A percentile compares a stretch with the other conserved stretches of the same genome.
Conservation (phyloP, 2,113 vertebrate genomes). For the Pollimyrus isidori region DNA sequence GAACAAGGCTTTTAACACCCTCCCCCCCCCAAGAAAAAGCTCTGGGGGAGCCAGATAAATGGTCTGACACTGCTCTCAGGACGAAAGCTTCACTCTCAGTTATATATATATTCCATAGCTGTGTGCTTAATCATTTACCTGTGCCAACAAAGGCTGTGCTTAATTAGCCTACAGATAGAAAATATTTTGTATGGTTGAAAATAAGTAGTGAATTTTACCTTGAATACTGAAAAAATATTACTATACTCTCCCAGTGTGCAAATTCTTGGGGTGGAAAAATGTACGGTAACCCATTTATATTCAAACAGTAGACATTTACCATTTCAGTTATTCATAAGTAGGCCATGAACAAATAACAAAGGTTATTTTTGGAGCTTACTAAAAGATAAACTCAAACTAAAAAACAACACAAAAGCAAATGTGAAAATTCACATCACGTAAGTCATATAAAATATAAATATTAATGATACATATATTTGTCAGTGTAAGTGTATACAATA, state of each 20-base stretch:
- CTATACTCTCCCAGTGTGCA: too few species aligned
- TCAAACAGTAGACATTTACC: not conserved
- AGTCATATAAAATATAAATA: not conserved
- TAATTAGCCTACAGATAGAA: not conserved
- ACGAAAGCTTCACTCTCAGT: not conserved
- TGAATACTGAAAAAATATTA: too few species aligned
- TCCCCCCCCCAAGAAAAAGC: not conserved
- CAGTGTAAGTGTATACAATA: not conserved
- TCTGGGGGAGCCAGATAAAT: not conserved
- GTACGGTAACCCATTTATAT: not conserved
- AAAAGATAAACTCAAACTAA: not conserved
- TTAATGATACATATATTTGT: not conserved
- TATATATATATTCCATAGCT: not conserved
- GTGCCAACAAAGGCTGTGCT: not conserved
- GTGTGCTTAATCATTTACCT: not conserved
- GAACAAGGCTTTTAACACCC: not conserved
- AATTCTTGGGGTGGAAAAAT: not conserved
- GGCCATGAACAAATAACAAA: too few species aligned
- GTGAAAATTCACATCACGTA: not conserved
- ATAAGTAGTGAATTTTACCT: not conserved
- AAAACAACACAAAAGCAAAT: not conserved
- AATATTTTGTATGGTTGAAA: not conserved
- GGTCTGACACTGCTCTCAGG: not conserved
- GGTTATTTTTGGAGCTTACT: not conserved
- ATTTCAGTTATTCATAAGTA: too few species aligned